These are phyloP conservation scores for Eptesicus fuscus DNA, from an alignment of 2,113 vertebrate genomes.

Conservation along the genomic window DNA sequence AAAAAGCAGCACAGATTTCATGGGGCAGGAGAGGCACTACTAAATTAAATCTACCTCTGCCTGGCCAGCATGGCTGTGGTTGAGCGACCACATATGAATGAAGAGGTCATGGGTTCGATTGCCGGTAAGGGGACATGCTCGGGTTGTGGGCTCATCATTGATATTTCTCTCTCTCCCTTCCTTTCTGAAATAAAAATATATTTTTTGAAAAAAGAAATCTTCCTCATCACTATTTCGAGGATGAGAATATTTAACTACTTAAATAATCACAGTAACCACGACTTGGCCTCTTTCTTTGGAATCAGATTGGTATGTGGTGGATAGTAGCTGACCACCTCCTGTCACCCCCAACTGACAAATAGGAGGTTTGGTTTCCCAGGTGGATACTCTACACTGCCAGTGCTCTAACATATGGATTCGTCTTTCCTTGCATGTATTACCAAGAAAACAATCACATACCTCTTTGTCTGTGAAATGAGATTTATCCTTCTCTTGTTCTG, in stretches of 20 bases:
- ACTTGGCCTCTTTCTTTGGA: background rate
- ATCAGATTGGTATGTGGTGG: background rate
- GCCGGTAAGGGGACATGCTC: too few relatives aligned
- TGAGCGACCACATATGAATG: too few relatives aligned
- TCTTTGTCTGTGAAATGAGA: slow-evolving; percentile 99
- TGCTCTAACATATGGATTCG: background rate
- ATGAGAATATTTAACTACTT: background rate
- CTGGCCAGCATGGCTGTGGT: too few relatives aligned
- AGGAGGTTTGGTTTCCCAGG: background rate
- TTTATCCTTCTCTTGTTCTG: slow-evolving; percentile 99
- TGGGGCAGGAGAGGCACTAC: background rate
- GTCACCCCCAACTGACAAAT: background rate
- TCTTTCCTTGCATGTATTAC: background rate
- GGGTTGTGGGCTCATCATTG: too few relatives aligned
- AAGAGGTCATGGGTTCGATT: too few relatives aligned
- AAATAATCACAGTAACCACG: background rate
- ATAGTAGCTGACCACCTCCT: background rate
- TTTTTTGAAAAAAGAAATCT: background rate
- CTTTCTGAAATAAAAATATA: too few relatives aligned
- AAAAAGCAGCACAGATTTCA: background rate
- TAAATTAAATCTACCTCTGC: background rate
- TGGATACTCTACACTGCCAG: background rate
- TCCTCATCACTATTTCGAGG: background rate
- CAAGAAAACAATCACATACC: slow-evolving; percentile 81
- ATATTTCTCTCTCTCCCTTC: too few relatives aligned